Evolutionary conservation across 53 echinoderm and acorn worm species (phyloP), one percentile per base, ranked within the genome.

Genomic region (Astropecten irregularis): DNA sequence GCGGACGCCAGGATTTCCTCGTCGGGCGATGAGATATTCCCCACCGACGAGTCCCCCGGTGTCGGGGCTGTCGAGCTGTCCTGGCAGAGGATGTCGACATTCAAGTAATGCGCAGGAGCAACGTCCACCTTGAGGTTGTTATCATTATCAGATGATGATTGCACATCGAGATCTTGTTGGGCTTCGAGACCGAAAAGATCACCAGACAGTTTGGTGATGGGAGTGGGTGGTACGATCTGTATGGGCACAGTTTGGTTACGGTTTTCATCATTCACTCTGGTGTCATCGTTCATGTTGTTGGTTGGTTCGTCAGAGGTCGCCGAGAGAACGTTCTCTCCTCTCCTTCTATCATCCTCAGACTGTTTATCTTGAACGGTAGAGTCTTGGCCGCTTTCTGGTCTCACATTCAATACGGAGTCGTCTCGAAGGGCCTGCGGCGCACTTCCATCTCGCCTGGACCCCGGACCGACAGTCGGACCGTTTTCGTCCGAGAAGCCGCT

Each of bases 401-500:
- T n/a, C n/a, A n/a, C n/a, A n/a, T n/a, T n/a, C n/a, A n/a, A n/a
- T n/a, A n/a, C n/a, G n/a, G n/a, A n/a, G n/a, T n/a, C n/a, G n/a
- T n/a, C n/a, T n/a, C n/a, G n/a, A n/a, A n/a, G n/a, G n/a, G n/a
- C n/a, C n/a, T n/a, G n/a, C n/a, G n/a, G n/a, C n/a, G n/a, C n/a
- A n/a, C n/a, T n/a, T n/a, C n/a, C n/a, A n/a, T n/a, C n/a, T n/a
- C 49, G 63, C 32, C 62, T 61, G 62, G 23, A 13, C 47, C 61
- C 79, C 0, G 46, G 79, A 38, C 66, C 54, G 0, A 60, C 34
- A 26, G 42, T 15, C 29, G 86, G 87, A 16, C 89, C 92, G 66
- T 94, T 88, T 63, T 94, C 99, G 69, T 99, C 99, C 30, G 94
- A 94, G 44, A 83, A 99, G 4, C 99, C 99, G 79, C 99, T 99